Conservation (phyloP, 2,113 vertebrate species). For the Chrysemys picta region DNA sequence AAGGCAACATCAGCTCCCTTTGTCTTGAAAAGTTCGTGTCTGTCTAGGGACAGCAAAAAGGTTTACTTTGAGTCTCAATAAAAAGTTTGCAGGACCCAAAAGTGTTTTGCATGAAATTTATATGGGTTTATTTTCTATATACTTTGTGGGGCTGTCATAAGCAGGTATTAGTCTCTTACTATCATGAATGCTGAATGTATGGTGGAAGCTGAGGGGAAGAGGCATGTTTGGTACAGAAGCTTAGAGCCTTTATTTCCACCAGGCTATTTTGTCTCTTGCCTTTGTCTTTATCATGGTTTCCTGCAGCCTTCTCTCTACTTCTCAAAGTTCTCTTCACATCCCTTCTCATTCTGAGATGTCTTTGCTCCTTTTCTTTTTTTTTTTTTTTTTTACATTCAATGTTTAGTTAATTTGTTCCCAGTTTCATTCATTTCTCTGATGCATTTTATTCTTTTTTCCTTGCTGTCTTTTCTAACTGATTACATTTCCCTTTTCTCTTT, state of each 20-base stretch:
- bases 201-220: not conserved
- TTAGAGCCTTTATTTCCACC: not conserved
- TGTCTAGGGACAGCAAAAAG: not conserved
- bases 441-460: not conserved
- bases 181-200: not conserved
- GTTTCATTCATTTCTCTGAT: not conserved
- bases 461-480: not conserved
- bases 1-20: constrained; percentile 28
- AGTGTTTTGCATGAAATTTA: not conserved
- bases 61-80: not conserved
- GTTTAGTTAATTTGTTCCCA: not conserved
- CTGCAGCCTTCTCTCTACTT: not conserved
- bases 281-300: not conserved
- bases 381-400: not conserved
- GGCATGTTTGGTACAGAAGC: not conserved
- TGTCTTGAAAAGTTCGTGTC: not conserved
- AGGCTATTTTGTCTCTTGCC: not conserved
- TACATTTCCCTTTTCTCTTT: not conserved
- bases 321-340: not conserved
- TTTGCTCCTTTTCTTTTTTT: not conserved
- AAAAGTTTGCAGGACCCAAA: not conserved
- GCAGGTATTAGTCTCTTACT: not conserved
- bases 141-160: not conserved
- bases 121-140: not conserved
- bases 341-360: not conserved